Evolutionary conservation across 2,113 vertebrate species (phyloP).

Genomic region (Dicaeum eximium): DNA sequence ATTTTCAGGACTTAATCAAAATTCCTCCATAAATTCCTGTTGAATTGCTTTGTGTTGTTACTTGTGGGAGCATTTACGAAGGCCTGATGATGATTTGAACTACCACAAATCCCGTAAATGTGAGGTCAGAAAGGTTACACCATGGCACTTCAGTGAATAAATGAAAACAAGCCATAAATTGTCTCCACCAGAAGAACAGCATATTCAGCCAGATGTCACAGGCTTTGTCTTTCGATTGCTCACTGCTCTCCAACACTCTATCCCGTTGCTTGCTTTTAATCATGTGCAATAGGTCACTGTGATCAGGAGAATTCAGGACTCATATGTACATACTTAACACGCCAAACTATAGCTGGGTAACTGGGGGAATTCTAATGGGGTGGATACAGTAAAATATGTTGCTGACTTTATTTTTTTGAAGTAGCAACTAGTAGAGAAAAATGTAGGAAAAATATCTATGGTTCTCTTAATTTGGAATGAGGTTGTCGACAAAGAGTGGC

Average conservation of each 20-base stretch:
- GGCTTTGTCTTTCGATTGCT: constrained; percentile 8
- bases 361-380: background rate
- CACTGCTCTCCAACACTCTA: background rate
- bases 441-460: background rate
- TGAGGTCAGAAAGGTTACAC: constrained; percentile 50
- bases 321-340: background rate
- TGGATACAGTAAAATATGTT: background rate
- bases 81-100: constrained; percentile 35
- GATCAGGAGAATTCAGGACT: background rate
- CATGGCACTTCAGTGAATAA: constrained; percentile 28
- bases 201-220: constrained; percentile 27
- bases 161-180: constrained; percentile 64
- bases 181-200: constrained; percentile 9
- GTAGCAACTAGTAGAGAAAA: background rate
- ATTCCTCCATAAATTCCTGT: constrained; percentile 36
- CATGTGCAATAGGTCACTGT: background rate
- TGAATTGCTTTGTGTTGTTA: constrained; percentile 42
- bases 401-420: background rate
- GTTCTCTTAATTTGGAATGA: background rate
- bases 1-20: constrained; percentile 43
- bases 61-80: constrained; percentile 43
- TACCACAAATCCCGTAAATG: constrained; percentile 19
- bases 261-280: background rate
- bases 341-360: background rate
- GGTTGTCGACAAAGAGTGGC: background rate